Conservation (phyloP, 2,113 vertebrate species). For the Mobula birostris region DNA sequence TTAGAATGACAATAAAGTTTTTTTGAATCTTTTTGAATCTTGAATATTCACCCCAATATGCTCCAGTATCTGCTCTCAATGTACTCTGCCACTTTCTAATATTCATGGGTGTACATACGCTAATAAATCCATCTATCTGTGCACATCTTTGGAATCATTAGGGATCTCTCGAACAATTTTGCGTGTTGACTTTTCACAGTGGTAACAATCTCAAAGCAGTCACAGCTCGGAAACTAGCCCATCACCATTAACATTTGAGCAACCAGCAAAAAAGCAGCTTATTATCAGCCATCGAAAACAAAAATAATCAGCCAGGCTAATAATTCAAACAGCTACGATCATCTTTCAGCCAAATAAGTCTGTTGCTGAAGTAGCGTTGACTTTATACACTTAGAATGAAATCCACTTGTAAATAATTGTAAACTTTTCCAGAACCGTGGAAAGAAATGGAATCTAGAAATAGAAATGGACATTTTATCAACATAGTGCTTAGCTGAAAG, state of each 20-base stretch:
- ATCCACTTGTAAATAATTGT: neutral
- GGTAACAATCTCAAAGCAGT: neutral
- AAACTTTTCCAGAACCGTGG: neutral
- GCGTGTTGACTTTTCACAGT: neutral
- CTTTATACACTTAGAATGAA: neutral
- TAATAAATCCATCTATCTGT: too few relatives aligned
- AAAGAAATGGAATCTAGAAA: neutral
- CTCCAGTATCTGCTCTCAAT: too few relatives aligned
- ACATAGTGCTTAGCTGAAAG: too few relatives aligned
- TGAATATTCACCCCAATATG: too few relatives aligned
- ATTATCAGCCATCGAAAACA: neutral
- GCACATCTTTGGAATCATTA: too few relatives aligned
- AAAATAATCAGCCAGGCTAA: neutral
- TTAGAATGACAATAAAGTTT: too few relatives aligned
- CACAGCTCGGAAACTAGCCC: neutral
- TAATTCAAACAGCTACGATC: neutral
- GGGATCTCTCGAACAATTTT: too few relatives aligned
- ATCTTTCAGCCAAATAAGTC: neutral
- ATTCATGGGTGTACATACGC: too few relatives aligned
- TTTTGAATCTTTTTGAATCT: too few relatives aligned
- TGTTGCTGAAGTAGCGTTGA: neutral
- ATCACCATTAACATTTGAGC: neutral
- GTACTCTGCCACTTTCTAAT: too few relatives aligned
- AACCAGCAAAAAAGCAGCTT: neutral
- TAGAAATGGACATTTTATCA: neutral